Conservation (phyloP, 2,797 vertebrate genomes). For the Neopelma chrysocephalum region DNA sequence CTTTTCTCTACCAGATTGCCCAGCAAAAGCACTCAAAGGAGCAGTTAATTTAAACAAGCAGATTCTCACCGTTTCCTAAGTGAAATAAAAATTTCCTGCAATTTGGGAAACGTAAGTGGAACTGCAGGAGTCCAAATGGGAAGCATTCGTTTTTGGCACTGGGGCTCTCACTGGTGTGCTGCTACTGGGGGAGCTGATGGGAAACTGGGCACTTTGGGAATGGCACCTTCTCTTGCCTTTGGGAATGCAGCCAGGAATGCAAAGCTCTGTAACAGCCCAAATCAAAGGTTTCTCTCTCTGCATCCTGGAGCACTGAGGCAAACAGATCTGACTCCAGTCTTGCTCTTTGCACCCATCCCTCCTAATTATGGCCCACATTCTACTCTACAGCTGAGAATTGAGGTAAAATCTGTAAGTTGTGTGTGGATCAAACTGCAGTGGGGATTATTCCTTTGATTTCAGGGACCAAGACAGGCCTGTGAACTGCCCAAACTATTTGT, state of each 20-base stretch:
- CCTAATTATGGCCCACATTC: neutral
- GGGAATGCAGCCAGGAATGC: neutral
- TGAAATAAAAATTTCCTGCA: neutral
- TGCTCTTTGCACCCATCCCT: neutral
- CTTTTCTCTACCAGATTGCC: neutral
- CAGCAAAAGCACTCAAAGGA: neutral
- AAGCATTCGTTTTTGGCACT: neutral
- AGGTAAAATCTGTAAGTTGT: neutral
- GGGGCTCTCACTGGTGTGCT: neutral
- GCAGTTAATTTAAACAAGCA: slow-evolving; percentile 4
- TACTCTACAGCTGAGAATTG: neutral
- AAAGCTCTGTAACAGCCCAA: neutral
- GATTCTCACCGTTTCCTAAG: neutral
- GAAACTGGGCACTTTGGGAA: neutral
- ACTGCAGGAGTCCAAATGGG: neutral
- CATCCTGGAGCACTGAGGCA: neutral
- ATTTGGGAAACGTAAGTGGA: neutral
- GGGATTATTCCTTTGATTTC: neutral
- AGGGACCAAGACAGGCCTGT: neutral
- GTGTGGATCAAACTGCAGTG: neutral
- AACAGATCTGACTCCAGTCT: neutral
- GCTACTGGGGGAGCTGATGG: neutral
- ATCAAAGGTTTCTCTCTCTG: neutral
- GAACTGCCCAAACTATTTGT: neutral
- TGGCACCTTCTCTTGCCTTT: neutral